Percentiles rank a stretch among this genome's conserved stretches.
Evolutionary conservation across 1,140 invertebrate species (phyloP).

Genomic region (Drosophila micromelanica): DNA sequence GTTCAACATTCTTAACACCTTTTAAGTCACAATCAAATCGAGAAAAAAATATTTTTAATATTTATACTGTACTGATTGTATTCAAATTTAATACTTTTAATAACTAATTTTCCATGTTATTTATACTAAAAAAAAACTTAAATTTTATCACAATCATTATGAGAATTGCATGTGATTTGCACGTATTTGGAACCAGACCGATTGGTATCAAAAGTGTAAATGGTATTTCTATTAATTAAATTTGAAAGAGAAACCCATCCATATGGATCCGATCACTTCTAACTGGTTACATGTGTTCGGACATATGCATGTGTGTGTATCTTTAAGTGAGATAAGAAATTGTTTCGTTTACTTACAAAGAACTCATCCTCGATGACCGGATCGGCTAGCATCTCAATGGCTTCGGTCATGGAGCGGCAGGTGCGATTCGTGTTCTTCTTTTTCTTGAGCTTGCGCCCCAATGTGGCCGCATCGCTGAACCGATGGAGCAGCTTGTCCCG

Average conservation of each 20-base stretch:
- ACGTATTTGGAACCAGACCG: slow-evolving; percentile 1
- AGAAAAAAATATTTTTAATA: too few relatives aligned
- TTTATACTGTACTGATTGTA: too few relatives aligned
- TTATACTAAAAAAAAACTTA: too few relatives aligned
- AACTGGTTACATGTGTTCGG: not conserved
- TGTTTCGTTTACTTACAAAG: slow-evolving; percentile 75
- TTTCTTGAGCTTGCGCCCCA: slow-evolving; percentile 81
- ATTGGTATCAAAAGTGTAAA: not conserved
- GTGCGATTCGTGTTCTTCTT: slow-evolving; percentile 83
- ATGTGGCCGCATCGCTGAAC: slow-evolving; percentile 83
- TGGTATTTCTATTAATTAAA: slow-evolving; percentile 21
- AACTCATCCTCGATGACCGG: slow-evolving; percentile 84
- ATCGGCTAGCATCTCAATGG: slow-evolving; percentile 84
- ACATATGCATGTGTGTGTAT: slow-evolving; percentile 1
- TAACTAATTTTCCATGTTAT: too few relatives aligned
- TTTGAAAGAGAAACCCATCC: not conserved
- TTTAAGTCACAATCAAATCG: too few relatives aligned
- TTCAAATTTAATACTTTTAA: too few relatives aligned
- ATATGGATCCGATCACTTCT: slow-evolving; percentile 1
- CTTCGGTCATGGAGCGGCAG: slow-evolving; percentile 83
- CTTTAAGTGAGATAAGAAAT: slow-evolving; percentile 9
- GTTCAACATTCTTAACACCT: too few relatives aligned
- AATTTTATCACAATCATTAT: too few relatives aligned
- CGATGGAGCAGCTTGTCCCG: slow-evolving; percentile 81
- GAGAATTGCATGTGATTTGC: not conserved